phyloP scores from a whole-genome alignment of 2,888 invertebrate species.

The Drosophila leonis region DNA sequence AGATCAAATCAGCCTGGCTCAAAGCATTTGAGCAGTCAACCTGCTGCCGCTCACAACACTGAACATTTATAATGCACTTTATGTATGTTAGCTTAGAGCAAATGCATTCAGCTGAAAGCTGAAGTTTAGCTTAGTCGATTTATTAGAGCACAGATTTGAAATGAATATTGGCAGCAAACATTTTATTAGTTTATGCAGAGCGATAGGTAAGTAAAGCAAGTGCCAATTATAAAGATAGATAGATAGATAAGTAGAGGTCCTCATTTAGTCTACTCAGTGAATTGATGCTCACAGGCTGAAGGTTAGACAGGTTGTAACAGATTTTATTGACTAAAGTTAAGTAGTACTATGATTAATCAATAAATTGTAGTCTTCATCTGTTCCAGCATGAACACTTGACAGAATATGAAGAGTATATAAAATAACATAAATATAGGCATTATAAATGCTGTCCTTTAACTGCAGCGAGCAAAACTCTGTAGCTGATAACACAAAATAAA shows the following conservation, averaged over 20 bases:
- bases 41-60: constrained; percentile 2
- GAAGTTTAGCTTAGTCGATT: not conserved
- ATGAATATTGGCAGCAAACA: constrained; percentile 3
- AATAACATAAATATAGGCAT: too few relatives aligned
- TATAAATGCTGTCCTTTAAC: too few relatives aligned
- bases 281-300: not conserved
- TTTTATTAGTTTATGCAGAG: constrained; percentile 3
- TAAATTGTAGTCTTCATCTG: not conserved
- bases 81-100: constrained; percentile 8
- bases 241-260: not conserved
- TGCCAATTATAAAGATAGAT: not conserved
- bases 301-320: not conserved
- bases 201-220: not conserved
- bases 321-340: not conserved
- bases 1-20: not conserved
- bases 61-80: constrained; percentile 27
- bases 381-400: not conserved
- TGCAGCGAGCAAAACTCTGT: too few relatives aligned
- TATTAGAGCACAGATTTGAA: not conserved
- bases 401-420: too few relatives aligned
- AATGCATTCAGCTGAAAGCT: constrained; percentile 1
- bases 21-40: constrained; percentile 11
- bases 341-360: not conserved
- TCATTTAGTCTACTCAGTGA: not conserved
- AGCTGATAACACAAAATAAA: too few relatives aligned